Evolutionary conservation across 1,140 invertebrate species (phyloP), one percentile per base, ranked within the genome.

Genomic region (Acromyrmex heyeri): DNA sequence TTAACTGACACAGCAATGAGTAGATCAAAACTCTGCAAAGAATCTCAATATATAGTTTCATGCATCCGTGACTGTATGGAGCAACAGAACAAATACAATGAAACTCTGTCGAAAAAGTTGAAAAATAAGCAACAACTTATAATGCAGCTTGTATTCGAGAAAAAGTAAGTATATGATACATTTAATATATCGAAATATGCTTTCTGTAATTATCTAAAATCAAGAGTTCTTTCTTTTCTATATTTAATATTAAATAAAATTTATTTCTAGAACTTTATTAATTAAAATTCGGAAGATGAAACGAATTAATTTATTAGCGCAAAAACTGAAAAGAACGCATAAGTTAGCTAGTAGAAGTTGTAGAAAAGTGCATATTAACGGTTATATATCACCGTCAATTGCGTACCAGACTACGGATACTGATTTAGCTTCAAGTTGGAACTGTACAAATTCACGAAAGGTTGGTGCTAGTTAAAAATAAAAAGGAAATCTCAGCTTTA

Each of bases 61-160:
- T 91, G 93, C 59, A 93, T 94, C 50, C 91, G 93, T 5, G 62
- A 85, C 1, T 95, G 92, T 92, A 93, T 95, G 86, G 90, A 91
- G 34, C 90, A 94, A 38, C 93, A 94, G 62, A 90, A 89, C 34
- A 83, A 91, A 64, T 81, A 91, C 7, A 87, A 87, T 0, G 85
- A 91, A 10, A 88, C 65, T 14, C 81, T 95, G 4, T 81, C 69
- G 30, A 85, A 87, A 0, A 92, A 92, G 77, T 82, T 94, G 14
- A 90, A 91, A 50, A 89, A 86, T 27, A 93, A 94, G 27, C 92
- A 94, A 57, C 89, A 93, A 18, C 87, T 92, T 77, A 55, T 94
- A 50, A 57, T 88, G 38, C 61, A 89, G 44, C 69, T 93, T 24
- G 82, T 77, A 48, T 90, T 86, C 21, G 93, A 94, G 34, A 95